Evolutionary conservation across 1,140 invertebrate genomes (phyloP), one percentile per base, ranked within the genome.

Genomic region (Ctenoplectra terminalis): DNA sequence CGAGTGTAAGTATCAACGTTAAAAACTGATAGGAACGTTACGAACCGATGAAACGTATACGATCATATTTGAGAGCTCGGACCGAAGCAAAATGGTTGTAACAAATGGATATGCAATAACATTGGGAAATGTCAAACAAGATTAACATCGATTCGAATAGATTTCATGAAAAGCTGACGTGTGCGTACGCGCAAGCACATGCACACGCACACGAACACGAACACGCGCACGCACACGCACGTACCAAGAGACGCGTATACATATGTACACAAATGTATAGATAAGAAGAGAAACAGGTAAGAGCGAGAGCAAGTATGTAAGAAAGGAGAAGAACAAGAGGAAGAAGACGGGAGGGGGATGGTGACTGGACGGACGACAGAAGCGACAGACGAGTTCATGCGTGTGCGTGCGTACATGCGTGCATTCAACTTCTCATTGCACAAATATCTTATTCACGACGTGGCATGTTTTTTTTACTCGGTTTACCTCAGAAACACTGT

Each of bases 401-500:
- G 67, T 70, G 52, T 74, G 48, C 50, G 73, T 66, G 61, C 61
- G 37, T 75, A 72, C 67, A 72, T 70, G 67, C 73, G 74, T 77
- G 58, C 79, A 26, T 54, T 82, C 72, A 63, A 60, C 58, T 52
- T 87, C 69, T 56, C 50, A 54, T 60, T 66, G 40, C 54, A 82
- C 20, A 40, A 74, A 78, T 71, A 73, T 70, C 56, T 69, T 74
- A 82, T 83, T 50, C 66, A 84, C 84, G 72, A 70, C 81, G 77
- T 92, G 81, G 66, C 52, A 63, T 48, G 48, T 58, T 63, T 58
- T 61, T 40, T 37, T 46, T 46, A 50, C 81, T 43, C 82, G 82
- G 79, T 90, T 93, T 96, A 98, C 97, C 97, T 98, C 97, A 90
- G 97, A 98, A 93, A 97, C 97, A 94, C 97, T 98, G 93, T 98